Evolutionary conservation across 2,113 vertebrate genomes (phyloP).

Genomic region (Ptyas mucosa): DNA sequence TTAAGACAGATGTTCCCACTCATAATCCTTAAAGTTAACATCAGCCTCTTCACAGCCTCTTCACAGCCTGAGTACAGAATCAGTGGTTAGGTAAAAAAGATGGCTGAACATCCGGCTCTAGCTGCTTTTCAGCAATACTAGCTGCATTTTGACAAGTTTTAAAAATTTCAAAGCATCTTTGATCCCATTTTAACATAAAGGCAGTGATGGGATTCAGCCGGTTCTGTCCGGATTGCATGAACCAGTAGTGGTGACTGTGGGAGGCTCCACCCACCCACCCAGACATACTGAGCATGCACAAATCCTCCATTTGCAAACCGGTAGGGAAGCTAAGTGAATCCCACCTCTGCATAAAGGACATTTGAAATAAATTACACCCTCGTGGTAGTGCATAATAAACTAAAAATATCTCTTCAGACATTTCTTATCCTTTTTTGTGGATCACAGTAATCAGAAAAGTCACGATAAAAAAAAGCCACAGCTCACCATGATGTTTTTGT

Average conservation of each 20-base stretch:
- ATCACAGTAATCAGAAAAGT: background rate
- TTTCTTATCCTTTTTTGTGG: background rate
- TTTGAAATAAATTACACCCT: background rate
- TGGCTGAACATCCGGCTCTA: background rate
- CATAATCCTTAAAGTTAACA: background rate
- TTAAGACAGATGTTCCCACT: no score
- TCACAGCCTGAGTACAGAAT: background rate
- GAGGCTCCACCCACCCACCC: no score
- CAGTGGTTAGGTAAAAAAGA: background rate
- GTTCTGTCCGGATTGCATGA: no score
- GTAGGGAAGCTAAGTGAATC: no score
- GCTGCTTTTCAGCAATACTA: background rate
- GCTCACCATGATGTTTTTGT: slow-evolving; percentile 92
- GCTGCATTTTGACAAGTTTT: background rate
- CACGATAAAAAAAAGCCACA: background rate
- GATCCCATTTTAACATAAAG: background rate
- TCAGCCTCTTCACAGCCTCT: background rate
- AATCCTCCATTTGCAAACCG: no score
- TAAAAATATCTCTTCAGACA: background rate
- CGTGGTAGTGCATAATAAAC: background rate
- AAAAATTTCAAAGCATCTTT: background rate
- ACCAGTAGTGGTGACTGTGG: no score
- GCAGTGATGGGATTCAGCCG: no score
- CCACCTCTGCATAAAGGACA: background rate
- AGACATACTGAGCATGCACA: no score